Base-by-base conservation (phyloP, 2,888 invertebrate genomes). In the Nebria brevicollis region DNA sequence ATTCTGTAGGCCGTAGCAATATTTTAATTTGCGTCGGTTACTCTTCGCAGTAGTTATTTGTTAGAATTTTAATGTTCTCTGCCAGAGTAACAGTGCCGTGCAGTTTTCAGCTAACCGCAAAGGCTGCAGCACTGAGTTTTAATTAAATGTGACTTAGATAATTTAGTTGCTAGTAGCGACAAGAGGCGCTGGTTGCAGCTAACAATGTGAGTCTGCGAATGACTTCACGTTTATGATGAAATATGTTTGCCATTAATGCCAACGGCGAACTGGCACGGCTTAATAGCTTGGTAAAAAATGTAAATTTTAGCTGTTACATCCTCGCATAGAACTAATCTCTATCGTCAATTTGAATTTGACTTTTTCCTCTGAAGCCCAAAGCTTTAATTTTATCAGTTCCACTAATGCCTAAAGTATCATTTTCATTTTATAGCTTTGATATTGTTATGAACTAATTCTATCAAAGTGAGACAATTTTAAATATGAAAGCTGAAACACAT, bases 61-160 rank as follows among this genome's bases (percentile, higher is more conserved):
- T 68, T 66, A 70, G 77, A 77, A 77, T 77, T 77, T 77, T 77
- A 77, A 77, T 68, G 73, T 73, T 73, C 73, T 41, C n/a, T 73
- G 41, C 42, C 26, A 13, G 4, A 41, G 25, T 73, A 34, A 11
- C 11, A 26, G 73, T 15, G 41, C 10, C 43, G n/a, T 15, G 43
- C 15, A 25, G 68, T 25, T 10, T 25, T 8, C 8, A 68, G 20
- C 15, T n/a, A 25, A 68, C 25, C 20, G 68, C 25, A 13, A 8
- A 11, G 25, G 15, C 20, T 8, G 68, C 68, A 15, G 68, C 15
- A 68, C 68, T 42, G 41, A 70, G 42, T 41, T 78, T 78, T 78
- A 78, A 78, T 78, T 78, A 78, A 78, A 78, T 73, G 73, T 66
- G 78, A 78, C 73, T 78, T 42, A 78, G 73, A 78, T 77, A 77